Base-by-base conservation (phyloP, 2,888 invertebrate genomes). In the Polydrusus cervinus region DNA sequence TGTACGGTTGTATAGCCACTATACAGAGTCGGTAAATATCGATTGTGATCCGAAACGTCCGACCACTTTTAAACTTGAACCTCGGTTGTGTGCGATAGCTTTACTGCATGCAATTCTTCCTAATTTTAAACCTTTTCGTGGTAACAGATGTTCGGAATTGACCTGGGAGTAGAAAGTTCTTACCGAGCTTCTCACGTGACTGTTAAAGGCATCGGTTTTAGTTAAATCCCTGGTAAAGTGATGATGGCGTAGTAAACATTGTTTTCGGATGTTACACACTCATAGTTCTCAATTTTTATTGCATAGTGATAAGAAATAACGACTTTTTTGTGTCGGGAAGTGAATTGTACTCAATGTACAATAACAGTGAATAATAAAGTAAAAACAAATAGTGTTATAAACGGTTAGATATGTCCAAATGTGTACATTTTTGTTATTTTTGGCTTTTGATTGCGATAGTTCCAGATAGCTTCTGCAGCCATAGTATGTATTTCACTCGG, bases 11-110 rank as follows among this genome's bases (percentile, higher is more conserved):
- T 25, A 5, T 55, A 20, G 18, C 20, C 40, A 34, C 10, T 13
- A 7, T 40, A 62, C 10, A 61, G 43, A 13, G 61, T 11, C 18
- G 25, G 45, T 30, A 45, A 64, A 34, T 64, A 64, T 49, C 34
- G 45, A 47, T 64, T n/a, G 43, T 61, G 43, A 14, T 30, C 30
- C 16, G 30, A 34, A 38, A 16, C 57, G 57, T 16, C 1, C 16
- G 38, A 60, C 38, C 57, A 38, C 6, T 9, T 55, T 55, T 34
- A 34, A 55, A 9, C n/a, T n/a, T 25, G 10, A 53, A 30, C 0
- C 13, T n/a, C 13, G 25, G 1, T 10, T 13, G 11, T 53, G 51
- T 20, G 7, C n/a, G n/a, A n/a, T 20, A 49, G 13, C n/a, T 11
- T 30, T 14, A 25, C 55, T 30, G 55, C 20, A 34, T 34, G 55